Conservation (phyloP, 2,888 invertebrate species). For the Pegoplata infirma region DNA sequence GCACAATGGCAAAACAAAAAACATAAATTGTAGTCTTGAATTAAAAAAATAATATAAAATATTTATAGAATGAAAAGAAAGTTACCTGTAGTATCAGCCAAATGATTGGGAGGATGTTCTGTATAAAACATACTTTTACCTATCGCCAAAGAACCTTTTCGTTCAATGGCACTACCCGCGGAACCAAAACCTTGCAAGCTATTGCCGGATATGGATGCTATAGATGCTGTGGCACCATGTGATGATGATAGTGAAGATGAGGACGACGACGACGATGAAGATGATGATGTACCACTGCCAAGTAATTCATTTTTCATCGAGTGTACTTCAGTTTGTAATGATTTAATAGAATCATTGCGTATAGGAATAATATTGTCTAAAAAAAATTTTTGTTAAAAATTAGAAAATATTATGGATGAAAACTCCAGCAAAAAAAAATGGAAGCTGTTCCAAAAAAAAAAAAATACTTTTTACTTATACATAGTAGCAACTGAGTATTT, state of each 20-base stretch:
- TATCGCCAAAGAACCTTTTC: constrained; percentile 77
- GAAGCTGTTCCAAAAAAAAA: no score
- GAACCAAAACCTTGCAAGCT: constrained; percentile 67
- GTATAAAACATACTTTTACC: constrained; percentile 78
- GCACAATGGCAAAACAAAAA: neutral
- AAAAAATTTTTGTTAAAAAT: constrained; percentile 3
- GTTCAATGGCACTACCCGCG: constrained; percentile 68
- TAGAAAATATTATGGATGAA: no score
- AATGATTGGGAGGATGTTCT: constrained; percentile 78
- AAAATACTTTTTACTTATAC: no score
- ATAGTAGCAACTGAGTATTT: no score
- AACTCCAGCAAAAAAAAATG: neutral
- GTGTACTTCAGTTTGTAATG: constrained; percentile 76
- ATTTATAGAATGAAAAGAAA: constrained; percentile 18
- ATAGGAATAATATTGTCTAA: constrained; percentile 75
- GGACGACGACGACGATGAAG: constrained; percentile 64
- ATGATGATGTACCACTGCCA: constrained; percentile 66
- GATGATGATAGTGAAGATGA: constrained; percentile 71
- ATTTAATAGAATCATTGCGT: constrained; percentile 76
- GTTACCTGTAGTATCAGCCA: constrained; percentile 73
- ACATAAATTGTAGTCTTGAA: neutral
- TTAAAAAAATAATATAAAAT: neutral
- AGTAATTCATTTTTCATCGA: constrained; percentile 76
- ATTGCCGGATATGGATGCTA: constrained; percentile 68
- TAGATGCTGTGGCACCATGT: constrained; percentile 66